A percentile compares a stretch with the other conserved stretches of the same genome.
phyloP scores from a whole-genome alignment of 2,797 vertebrate genomes.

The Denticeps clupeoides region DNA sequence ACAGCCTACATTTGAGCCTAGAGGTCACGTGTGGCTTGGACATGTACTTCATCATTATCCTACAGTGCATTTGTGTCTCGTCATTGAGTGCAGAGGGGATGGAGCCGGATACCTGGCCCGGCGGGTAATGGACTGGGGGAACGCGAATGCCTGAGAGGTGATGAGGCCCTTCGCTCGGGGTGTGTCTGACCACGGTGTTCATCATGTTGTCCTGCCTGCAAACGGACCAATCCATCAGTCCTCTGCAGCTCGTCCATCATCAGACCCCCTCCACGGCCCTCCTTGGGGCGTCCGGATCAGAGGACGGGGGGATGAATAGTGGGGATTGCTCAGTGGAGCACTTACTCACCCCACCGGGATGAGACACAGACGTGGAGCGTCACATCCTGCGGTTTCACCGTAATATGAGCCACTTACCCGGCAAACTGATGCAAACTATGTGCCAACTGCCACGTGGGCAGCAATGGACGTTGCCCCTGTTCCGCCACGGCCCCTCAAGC shows the following conservation, averaged over 20 bases:
- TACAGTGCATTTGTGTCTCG: constrained; percentile 19
- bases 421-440: too few relatives aligned
- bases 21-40: too few relatives aligned
- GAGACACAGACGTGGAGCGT: too few relatives aligned
- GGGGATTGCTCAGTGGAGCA: constrained; percentile 52
- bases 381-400: too few relatives aligned
- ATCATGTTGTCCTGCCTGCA: constrained; percentile 74
- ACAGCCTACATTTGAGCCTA: too few relatives aligned
- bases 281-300: constrained; percentile 25
- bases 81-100: constrained; percentile 11
- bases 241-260: constrained; percentile 62
- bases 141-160: constrained; percentile 15
- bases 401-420: too few relatives aligned
- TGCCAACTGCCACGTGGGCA: not conserved
- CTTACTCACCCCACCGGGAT: constrained; percentile 39
- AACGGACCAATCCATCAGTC: constrained; percentile 78
- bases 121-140: constrained; percentile 21
- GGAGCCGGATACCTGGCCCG: constrained; percentile 1
- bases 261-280: constrained; percentile 7
- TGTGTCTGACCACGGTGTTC: constrained; percentile 63
- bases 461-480: too few relatives aligned
- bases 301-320: constrained; percentile 54
- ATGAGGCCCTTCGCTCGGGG: constrained; percentile 53
- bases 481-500: constrained; percentile 37
- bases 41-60: too few relatives aligned